Conservation (phyloP, 2,888 invertebrate species). For the Dysmachus trigonus region DNA sequence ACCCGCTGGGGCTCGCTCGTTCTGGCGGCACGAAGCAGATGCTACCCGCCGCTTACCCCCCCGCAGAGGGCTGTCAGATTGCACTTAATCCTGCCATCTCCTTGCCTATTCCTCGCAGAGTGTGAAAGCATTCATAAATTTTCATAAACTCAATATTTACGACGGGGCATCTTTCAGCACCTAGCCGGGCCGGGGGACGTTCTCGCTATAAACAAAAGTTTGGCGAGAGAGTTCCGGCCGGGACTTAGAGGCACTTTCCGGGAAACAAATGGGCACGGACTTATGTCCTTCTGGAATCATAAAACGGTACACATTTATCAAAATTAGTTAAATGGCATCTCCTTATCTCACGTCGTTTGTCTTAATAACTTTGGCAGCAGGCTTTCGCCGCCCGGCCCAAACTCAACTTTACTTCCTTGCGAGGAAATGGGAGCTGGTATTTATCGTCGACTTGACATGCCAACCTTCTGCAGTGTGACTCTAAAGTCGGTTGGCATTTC, state of each 20-base stretch:
- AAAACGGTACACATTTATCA: constrained; percentile 34
- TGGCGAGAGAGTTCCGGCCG: neutral
- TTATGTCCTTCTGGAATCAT: constrained; percentile 37
- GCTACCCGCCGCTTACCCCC: neutral
- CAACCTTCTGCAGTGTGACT: neutral
- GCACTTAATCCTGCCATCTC: constrained; percentile 23
- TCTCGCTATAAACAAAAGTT: constrained; percentile 15
- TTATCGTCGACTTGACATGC: neutral
- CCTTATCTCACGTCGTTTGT: constrained; percentile 20
- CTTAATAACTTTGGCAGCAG: constrained; percentile 27
- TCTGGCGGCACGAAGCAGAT: neutral
- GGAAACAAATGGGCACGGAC: constrained; percentile 21
- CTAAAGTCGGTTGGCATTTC: too few species aligned
- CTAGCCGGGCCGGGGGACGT: constrained; percentile 12
- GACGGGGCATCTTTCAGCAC: neutral
- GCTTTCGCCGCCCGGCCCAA: neutral
- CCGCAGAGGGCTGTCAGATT: neutral
- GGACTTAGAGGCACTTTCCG: neutral
- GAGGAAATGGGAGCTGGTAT: neutral
- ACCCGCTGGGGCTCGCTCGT: neutral
- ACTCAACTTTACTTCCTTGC: neutral
- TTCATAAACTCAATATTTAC: constrained; percentile 42
- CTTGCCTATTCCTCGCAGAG: neutral
- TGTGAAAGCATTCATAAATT: constrained; percentile 32
- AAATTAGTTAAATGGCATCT: constrained; percentile 39